Percentiles rank a stretch among this genome's conserved stretches.
Evolutionary conservation across 2,797 vertebrate species (phyloP).

Genomic region (Bovichtus variegatus): DNA sequence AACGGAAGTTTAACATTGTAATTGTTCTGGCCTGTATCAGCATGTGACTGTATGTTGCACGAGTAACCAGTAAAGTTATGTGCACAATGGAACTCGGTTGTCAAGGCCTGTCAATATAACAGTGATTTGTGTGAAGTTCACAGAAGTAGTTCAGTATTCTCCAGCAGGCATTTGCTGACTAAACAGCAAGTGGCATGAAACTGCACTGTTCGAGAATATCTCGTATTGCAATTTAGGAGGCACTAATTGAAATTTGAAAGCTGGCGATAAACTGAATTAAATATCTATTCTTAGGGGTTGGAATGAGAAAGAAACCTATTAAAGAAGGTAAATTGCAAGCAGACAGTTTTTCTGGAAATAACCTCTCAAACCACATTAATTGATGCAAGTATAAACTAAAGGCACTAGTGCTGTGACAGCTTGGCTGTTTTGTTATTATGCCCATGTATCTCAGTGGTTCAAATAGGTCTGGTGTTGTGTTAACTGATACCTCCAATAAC

Average conservation of each 20-base stretch:
- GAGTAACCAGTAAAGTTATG: too few relatives aligned
- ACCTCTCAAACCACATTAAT: neutral
- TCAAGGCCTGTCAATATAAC: too few relatives aligned
- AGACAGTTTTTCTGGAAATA: conserved; percentile 26
- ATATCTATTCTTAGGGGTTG: conserved; percentile 48
- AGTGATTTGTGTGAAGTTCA: conserved; percentile 12
- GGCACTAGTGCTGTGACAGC: neutral
- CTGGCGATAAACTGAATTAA: conserved; percentile 60
- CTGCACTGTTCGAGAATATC: conserved; percentile 57
- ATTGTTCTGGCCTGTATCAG: too few relatives aligned
- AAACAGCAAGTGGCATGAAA: conserved; percentile 56
- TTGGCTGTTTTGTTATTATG: conserved; percentile 6
- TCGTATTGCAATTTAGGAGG: conserved; percentile 63
- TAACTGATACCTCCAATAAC: neutral
- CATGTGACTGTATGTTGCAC: too few relatives aligned
- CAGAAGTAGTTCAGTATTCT: conserved; percentile 42
- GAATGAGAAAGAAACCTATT: conserved; percentile 62
- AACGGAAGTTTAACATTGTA: too few relatives aligned
- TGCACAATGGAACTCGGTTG: too few relatives aligned
- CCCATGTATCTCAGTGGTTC: neutral
- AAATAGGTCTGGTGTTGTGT: neutral
- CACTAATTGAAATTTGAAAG: conserved; percentile 74
- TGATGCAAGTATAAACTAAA: conserved; percentile 11
- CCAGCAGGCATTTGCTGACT: conserved; percentile 64
- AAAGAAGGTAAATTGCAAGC: conserved; percentile 42